Base-by-base conservation (phyloP, 92 coral and sea anemone species). In the Diadumene lineata region DNA sequence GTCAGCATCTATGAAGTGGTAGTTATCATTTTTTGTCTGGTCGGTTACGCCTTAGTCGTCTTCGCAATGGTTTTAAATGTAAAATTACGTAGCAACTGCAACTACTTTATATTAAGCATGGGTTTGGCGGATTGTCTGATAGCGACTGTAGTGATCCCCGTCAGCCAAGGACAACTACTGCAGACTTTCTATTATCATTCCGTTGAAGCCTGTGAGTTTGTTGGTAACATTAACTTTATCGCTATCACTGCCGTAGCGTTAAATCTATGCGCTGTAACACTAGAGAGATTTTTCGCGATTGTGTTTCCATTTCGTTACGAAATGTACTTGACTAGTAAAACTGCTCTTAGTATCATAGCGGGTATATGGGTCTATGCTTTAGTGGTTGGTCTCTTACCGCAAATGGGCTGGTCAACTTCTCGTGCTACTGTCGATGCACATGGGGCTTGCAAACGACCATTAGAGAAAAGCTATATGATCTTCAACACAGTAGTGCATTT, bases 21-120 rank as follows among this genome's bases (percentile, higher is more conserved):
- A 0, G 51, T 90, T 11, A 90, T 81, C 1, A 38, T 79, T 23
- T 62, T 83, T 38, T 87, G 79, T 48, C 63, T 77, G n/a, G 55
- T 73, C n/a, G 89, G 89, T 2, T 90, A 90, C 58, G 84, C 79
- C 22, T 32, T 84, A 1, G 83, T 90, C 11, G 22, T 61, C 1
- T 60, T 84, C 21, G 85, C 89, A 1, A 82, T 90, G 65, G 61
- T 71, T 32, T 43, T 87, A 13, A 90, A 87, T 72, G 77, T 84
- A 0, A 85, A 78, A 8, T 76, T 90, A 11, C 75, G 92, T 69
- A 87, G 84, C 34, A 87, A 81, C 30, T 90, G 96, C 81, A 90
- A 90, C 76, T 90, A 53, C 72, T 90, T 90, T 34, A 90, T 90
- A 43, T 60, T 87, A 26, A 90, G 96, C 25, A 84, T 90, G 56